phyloP scores from a whole-genome alignment of 2,113 vertebrate genomes.

The Spermophilus dauricus region DNA sequence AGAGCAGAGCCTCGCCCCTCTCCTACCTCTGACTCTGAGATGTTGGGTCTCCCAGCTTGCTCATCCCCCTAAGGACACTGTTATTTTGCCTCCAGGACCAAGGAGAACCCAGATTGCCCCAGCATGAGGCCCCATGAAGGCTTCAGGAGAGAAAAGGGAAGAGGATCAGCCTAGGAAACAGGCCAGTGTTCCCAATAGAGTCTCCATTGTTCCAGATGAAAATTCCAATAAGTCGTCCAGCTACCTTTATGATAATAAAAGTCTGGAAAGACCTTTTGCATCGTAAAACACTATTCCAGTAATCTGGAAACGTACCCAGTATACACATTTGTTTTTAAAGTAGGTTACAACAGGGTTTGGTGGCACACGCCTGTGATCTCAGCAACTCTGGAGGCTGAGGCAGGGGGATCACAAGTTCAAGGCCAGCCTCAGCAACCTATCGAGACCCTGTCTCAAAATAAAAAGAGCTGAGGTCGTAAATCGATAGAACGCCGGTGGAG shows the following conservation, averaged over 20 bases:
- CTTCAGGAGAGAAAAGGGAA: background rate
- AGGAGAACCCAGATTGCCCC: background rate
- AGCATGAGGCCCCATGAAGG: background rate
- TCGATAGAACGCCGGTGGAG: background rate
- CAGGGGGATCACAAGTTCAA: background rate
- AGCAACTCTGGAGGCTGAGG: background rate
- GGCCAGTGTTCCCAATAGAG: background rate
- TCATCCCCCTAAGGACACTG: background rate
- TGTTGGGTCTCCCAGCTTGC: background rate
- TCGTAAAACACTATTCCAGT: background rate
- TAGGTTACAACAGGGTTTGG: background rate
- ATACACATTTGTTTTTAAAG: background rate
- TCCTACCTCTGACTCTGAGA: too few relatives aligned
- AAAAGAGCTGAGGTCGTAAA: background rate
- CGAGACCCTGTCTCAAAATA: background rate
- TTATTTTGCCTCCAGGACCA: background rate
- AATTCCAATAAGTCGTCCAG: background rate
- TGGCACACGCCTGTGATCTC: background rate
- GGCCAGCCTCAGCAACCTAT: background rate
- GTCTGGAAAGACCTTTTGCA: background rate
- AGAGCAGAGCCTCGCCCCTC: too few relatives aligned
- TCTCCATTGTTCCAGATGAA: background rate
- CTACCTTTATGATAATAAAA: conserved; percentile 17
- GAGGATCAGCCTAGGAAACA: background rate
- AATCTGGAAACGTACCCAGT: background rate